phyloP scores from a whole-genome alignment of 2,113 vertebrate genomes.

The Sialia sialis region DNA sequence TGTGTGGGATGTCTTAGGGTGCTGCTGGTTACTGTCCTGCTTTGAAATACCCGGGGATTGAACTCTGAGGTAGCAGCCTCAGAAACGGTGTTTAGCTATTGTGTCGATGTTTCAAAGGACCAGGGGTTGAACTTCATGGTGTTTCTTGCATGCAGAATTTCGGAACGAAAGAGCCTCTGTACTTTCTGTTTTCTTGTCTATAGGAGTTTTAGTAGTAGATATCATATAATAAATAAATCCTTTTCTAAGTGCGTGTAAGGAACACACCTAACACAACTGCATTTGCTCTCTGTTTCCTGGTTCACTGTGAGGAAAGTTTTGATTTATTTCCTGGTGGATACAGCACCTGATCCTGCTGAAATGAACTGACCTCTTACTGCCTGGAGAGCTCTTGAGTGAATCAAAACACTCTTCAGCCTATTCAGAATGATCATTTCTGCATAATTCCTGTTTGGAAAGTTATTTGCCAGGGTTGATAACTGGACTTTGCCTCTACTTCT shows the following conservation, averaged over 20 bases:
- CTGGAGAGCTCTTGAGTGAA: neutral
- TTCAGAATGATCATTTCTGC: rapidly evolving
- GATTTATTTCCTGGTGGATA: neutral
- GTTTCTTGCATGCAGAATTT: neutral
- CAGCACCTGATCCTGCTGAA: neutral
- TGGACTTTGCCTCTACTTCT: neutral
- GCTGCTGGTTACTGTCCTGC: neutral
- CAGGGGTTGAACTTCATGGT: neutral
- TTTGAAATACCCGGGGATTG: neutral
- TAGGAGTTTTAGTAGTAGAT: neutral
- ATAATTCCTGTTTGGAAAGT: neutral
- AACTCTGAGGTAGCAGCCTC: neutral
- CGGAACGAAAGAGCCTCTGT: neutral
- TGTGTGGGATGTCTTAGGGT: rapidly evolving
- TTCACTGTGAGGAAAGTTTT: neutral
- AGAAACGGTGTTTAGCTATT: neutral
- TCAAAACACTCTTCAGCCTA: rapidly evolving
- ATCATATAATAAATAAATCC: rapidly evolving
- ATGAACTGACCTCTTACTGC: neutral
- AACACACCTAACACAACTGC: neutral
- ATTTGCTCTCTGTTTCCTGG: neutral
- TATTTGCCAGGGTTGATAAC: neutral
- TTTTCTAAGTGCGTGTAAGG: neutral
- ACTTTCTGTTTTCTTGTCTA: neutral
- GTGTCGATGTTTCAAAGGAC: neutral